Base-by-base conservation (phyloP, 2,797 vertebrate species). In the Petrocephalus sullivani region DNA sequence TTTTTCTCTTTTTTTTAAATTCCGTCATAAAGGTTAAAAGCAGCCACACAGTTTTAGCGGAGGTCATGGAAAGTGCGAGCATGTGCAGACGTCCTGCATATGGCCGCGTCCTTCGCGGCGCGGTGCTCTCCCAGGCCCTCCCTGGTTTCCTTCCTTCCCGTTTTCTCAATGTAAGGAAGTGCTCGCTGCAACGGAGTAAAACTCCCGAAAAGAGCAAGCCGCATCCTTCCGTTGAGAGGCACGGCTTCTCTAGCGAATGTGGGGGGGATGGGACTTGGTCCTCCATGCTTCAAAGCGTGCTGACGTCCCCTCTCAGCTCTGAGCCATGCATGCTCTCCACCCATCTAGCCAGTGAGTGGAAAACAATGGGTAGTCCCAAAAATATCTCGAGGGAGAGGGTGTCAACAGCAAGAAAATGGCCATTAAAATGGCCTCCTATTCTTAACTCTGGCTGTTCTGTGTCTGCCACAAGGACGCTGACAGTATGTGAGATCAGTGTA, bases 141-240 rank as follows among this genome's bases (percentile, higher is more conserved):
- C 93, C 90, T 91, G 90, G 91, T 92, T 94, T 95, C 93, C 93
- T 95, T 94, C 93, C 92, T 91, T 88, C 90, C 60, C 90, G 54
- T 88, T 94, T 95, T 96, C 75, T 81, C 93, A 96, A 96, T 96
- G 91, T 91, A 92, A 95, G 95, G 95, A 96, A 96, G 93, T 93
- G 90, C 91, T 91, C 93, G 90, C 91, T 92, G 89, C 92, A 92
- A 91, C 89, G 16, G 41, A 75, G 71, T 53, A 60, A 54, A 41
- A 46, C 4, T 33, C n/a, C 41, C 9, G 19, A 21, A n/a, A 49
- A 49, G 41, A 41, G 0, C 19, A 0, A 85, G 54, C 51, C 23
- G 19, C 54, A 57, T 85, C 56, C 58, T 85, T 21, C 86, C 0
- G 33, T 9, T 16, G 9, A 64, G 49, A 19, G 21, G 60, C 21